Evolutionary conservation across 2,888 invertebrate species (phyloP).

Genomic region (Drosophila kanekoi): DNA sequence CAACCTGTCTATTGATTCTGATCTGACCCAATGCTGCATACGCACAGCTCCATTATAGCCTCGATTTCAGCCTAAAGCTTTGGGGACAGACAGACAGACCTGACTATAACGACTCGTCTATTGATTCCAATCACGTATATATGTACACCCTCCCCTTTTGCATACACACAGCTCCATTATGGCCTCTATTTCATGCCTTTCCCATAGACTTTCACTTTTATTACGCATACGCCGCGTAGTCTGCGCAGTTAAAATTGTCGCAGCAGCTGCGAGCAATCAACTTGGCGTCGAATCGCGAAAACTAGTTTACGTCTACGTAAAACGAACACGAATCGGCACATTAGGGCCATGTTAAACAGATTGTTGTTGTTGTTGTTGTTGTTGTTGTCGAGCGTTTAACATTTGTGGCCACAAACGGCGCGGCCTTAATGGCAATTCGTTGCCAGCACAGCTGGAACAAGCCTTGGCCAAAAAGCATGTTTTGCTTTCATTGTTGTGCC

Average conservation of each 20-base stretch:
- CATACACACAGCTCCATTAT: too few species aligned
- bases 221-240: conserved; percentile 38
- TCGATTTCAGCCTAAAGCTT: too few species aligned
- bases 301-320: conserved; percentile 10
- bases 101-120: too few species aligned
- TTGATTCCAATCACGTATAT: too few species aligned
- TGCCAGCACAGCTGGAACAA: conserved; percentile 64
- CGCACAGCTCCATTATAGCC: too few species aligned
- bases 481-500: conserved; percentile 6
- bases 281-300: conserved; percentile 25
- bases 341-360: conserved; percentile 42
- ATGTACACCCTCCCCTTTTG: too few species aligned
- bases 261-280: conserved; percentile 19
- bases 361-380: conserved; percentile 9
- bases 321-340: conserved; percentile 19
- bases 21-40: too few species aligned
- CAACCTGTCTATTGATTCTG: too few species aligned
- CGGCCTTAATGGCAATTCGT: conserved; percentile 64
- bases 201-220: neutral
- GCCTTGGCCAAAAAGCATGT: conserved; percentile 15
- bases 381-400: conserved; percentile 19
- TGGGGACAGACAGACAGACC: too few species aligned
- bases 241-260: neutral
- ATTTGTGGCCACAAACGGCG: conserved; percentile 50
- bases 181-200: neutral